Evolutionary conservation across 2,113 vertebrate species (phyloP), one percentile per base, ranked within the genome.

Genomic region (Cheilinus undulatus): DNA sequence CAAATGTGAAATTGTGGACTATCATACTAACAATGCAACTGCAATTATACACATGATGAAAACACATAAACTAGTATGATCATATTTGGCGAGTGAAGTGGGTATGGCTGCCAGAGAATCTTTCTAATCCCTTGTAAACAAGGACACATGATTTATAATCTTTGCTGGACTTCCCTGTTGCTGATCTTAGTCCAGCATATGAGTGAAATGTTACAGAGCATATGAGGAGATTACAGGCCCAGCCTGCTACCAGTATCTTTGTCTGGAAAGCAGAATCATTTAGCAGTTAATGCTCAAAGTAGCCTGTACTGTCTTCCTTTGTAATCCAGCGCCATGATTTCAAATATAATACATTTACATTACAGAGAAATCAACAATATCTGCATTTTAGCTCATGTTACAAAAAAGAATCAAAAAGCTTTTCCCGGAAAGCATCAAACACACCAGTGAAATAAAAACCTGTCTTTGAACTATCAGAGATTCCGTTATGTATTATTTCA

Each of bases 111-210:
- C 66, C 56, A 71, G 60, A 40, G 4, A 56, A 24, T 57, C 46
- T 57, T 32, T 28, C n/a, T 23, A 58, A 65, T 56, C 53, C 46
- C 60, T 26, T 45, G 58, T 42, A 73, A 69, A 73, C 53, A 73
- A 45, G 26, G n/a, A 68, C 27, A 50, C 45, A 40, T 19, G 24
- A 64, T 59, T 71, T 66, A 49, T 67, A 53, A 48, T 62, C 48
- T 45, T 22, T 54, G 49, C 59, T 70, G 1, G 49, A 60, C 27
- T 56, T 36, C 26, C 27, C 10, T 1, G 1, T 52, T 61, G 34
- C 23, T 63, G 10, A 19, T 20, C 59, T 12, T 14, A 40, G 24
- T 26, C 54, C 49, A 51, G 30, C 22, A 30, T 66, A 38, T 67
- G 14, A 70, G 57, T 23, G 49, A 52, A 2, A 70, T 69, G 28